Conservation (phyloP, 2,113 vertebrate genomes). For the Xerus inauris region DNA sequence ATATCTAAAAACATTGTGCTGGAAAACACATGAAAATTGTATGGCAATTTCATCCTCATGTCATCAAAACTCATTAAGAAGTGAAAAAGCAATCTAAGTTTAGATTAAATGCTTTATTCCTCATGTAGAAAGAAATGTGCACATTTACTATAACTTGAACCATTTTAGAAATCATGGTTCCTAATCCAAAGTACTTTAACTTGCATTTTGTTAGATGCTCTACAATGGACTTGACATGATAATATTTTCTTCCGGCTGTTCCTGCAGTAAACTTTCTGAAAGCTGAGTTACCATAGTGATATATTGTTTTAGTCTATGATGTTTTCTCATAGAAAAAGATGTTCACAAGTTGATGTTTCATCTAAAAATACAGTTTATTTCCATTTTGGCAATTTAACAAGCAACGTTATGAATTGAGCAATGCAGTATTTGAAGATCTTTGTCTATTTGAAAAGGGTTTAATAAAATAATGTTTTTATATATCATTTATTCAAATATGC, state of each 20-base stretch:
- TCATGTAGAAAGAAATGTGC: neutral
- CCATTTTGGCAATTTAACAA: neutral
- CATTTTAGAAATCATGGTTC: neutral
- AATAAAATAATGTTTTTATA: neutral
- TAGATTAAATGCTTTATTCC: neutral
- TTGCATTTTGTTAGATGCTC: neutral
- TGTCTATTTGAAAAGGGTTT: neutral
- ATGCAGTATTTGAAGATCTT: neutral
- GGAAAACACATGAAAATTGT: neutral
- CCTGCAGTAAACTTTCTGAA: neutral
- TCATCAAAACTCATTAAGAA: neutral
- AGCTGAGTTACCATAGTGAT: neutral
- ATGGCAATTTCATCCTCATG: neutral
- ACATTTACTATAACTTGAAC: neutral
- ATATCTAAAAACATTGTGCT: neutral
- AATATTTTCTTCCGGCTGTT: neutral
- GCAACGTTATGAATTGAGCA: neutral
- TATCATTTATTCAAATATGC: neutral
- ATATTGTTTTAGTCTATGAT: neutral
- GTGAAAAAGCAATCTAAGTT: neutral
- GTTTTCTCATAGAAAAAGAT: constrained; percentile 6
- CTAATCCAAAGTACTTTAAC: neutral
- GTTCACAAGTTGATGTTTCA: neutral
- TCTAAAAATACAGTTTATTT: neutral
- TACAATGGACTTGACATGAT: neutral